These are phyloP conservation scores for Papilio elwesi DNA, from an alignment of 2,888 invertebrate species.

Conservation along the genomic window DNA sequence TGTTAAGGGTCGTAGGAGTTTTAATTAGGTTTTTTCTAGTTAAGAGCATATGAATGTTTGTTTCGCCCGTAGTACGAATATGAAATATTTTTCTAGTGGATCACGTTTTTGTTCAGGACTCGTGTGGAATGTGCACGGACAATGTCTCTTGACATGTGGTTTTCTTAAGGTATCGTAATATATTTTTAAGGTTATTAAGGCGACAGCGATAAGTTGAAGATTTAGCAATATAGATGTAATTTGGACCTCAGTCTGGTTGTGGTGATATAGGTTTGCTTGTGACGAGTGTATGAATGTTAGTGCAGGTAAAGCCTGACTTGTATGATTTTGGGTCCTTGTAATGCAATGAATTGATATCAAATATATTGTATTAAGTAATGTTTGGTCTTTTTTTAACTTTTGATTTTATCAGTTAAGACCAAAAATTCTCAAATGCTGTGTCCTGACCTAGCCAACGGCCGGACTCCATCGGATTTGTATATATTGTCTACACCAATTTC, in stretches of 20 bases:
- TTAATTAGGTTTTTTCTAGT: conserved; percentile 22
- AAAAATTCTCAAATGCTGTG: no score
- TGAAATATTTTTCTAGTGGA: conserved; percentile 29
- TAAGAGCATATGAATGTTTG: conserved; percentile 23
- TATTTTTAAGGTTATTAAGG: conserved; percentile 21
- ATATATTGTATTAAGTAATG: conserved; percentile 6
- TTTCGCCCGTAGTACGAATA: conserved; percentile 11
- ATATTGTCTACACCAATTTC: no score
- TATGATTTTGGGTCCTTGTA: not conserved
- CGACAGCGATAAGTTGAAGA: conserved; percentile 7
- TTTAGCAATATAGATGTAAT: not conserved
- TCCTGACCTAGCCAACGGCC: no score
- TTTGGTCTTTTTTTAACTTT: not conserved
- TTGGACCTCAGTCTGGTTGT: not conserved
- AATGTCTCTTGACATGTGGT: not conserved
- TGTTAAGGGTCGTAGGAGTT: conserved; percentile 12
- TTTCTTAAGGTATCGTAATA: conserved; percentile 3
- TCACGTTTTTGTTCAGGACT: conserved; percentile 20
- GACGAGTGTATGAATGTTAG: not conserved
- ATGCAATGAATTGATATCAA: conserved; percentile 13
- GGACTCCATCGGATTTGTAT: no score
- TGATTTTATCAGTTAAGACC: no score
- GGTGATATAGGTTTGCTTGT: not conserved
- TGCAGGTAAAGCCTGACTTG: no score
- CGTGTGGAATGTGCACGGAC: not conserved